Evolutionary conservation across 2,888 invertebrate species (phyloP), one percentile per base, ranked within the genome.

Genomic region (Xanthorhoe spadicearia): DNA sequence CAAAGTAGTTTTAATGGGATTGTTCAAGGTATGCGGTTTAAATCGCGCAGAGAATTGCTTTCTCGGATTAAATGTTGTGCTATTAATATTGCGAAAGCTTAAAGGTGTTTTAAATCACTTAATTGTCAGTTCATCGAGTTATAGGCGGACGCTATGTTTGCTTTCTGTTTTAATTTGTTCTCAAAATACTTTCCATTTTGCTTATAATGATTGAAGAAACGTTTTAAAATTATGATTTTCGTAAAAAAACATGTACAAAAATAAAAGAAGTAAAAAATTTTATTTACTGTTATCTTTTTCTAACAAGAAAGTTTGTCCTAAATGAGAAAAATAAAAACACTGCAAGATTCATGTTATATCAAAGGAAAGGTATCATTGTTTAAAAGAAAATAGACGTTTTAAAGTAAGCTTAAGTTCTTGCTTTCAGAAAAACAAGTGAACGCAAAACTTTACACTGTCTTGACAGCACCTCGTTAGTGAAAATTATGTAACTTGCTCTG

Each of bases 1-100:
- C 79, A 79, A 77, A 80, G 75, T 75, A 72, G 73, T 73, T 72
- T 73, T 73, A 73, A 73, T 73, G 70, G 71, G 66, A 74, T 73
- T 72, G 72, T 74, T 70, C 56, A 65, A 71, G 72, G 66, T 69
- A 66, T 65, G 67, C 58, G 60, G 62, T 57, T 57, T 69, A 59
- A 69, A 68, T 64, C 69, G 66, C 50, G 55, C 61, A 54, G 56
- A 49, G 52, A 64, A 64, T 67, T 57, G 70, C 56, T 66, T 19
- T 53, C 35, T 52, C 55, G 43, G 71, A 71, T 69, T 71, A 68
- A 71, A 72, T 70, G 66, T 56, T 62, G 55, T 54, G 57, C 69
- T 66, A 68, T 69, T 69, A 69, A 73, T 73, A 69, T 66, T 66
- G 68, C 64, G 53, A 32, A 51, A 9, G 60, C 61, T 56, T 60